Evolutionary conservation across 2,888 invertebrate genomes (phyloP), one percentile per base, ranked within the genome.

Genomic region (Drosophila formosana): DNA sequence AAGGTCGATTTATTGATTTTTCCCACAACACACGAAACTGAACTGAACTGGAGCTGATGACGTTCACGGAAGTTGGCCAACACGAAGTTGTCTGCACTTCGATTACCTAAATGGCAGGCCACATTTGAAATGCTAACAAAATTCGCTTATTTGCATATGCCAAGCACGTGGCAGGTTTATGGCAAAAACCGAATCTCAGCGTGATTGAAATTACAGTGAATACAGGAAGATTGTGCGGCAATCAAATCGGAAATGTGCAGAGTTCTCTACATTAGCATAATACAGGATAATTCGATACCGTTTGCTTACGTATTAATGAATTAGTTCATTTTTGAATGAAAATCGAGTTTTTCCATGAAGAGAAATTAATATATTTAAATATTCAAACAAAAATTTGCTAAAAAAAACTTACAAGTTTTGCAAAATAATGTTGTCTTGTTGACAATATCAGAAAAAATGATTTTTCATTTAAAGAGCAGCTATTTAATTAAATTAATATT

Each of bases 1-100:
- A 89, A 90, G 90, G 90, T 88, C 89, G 87, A 83, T 85, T 90
- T 89, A 89, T 89, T 85, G 89, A 89, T 89, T 89, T 89, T 90
- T 87, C 86, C 83, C 62, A 63, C 18, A 55, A 51, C 34, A 50
- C 7, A 23, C 45, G 8, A 25, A 25, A 45, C 23, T n/a, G 13
- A 18, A 9, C 45, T 2, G 7, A 11, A 57, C 26, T 46, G 23
- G 9, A 53, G 68, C 55, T 62, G 55, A 57, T 76, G 76, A 79
- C 80, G 80, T 79, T 75, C 41, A 25, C 75, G 79, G 76, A 76
- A 76, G 76, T 79, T 79, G 66, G 62, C 72, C 61, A 63, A 30
- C 69, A 72, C 66, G 62, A 68, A 71, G 63, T 65, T 65, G 66
- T 66, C 66, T 66, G 67, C 56, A 47, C 52, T 72, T 67, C 49